Percentiles rank a stretch among this genome's conserved stretches.
phyloP scores from a whole-genome alignment of 2,888 invertebrate genomes.

The Mesoligia furuncula region DNA sequence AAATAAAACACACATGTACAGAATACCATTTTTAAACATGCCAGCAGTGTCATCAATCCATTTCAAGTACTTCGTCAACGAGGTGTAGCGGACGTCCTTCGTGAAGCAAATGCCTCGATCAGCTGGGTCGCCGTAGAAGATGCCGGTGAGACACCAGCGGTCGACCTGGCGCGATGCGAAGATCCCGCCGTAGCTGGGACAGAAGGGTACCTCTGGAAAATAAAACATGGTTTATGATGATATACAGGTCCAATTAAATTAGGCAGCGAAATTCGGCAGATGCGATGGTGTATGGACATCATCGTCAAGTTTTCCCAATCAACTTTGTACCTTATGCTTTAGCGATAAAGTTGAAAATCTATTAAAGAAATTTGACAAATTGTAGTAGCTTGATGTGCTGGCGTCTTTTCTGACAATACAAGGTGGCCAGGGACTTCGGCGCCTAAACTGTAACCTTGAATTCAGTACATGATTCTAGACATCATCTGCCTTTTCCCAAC shows the following conservation, averaged over 20 bases:
- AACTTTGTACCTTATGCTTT: too few relatives aligned
- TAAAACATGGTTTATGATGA: background rate
- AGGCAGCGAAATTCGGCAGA: too few relatives aligned
- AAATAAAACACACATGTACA: conserved; percentile 46
- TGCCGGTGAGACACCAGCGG: conserved; percentile 77
- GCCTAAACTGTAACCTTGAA: too few relatives aligned
- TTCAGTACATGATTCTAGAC: too few relatives aligned
- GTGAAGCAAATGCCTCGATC: conserved; percentile 76
- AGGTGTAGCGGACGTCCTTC: conserved; percentile 77
- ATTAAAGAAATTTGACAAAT: too few relatives aligned
- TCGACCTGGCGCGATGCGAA: conserved; percentile 68
- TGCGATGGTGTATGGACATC: too few relatives aligned
- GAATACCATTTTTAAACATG: conserved; percentile 53
- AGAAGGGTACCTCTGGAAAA: conserved; percentile 77
- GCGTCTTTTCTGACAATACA: too few relatives aligned
- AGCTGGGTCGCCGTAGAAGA: conserved; percentile 75
- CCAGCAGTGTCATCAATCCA: conserved; percentile 69
- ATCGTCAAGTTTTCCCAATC: too few relatives aligned
- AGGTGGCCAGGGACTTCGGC: too few relatives aligned
- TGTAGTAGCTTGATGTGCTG: too few relatives aligned
- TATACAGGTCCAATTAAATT: background rate
- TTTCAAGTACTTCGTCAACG: conserved; percentile 66
- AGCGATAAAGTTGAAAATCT: too few relatives aligned
- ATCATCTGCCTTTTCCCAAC: too few relatives aligned
- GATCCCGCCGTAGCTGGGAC: conserved; percentile 84